Evolutionary conservation across 1,140 invertebrate species (phyloP).

Genomic region (Portunus trituberculatus): DNA sequence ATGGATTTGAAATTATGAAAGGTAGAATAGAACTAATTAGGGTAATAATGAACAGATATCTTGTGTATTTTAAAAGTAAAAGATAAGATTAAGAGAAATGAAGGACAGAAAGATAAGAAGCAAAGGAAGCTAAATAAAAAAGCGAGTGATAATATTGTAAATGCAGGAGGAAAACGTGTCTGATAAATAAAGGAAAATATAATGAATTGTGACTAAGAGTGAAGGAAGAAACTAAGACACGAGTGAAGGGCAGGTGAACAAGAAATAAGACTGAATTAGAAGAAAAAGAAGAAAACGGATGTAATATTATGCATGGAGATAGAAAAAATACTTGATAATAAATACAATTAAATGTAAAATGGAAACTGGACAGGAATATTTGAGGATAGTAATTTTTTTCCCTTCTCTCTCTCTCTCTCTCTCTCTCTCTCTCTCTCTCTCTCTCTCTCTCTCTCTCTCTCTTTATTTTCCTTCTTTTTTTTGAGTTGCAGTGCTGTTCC

Average conservation of each 20-base stretch:
- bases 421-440: constrained; percentile 35
- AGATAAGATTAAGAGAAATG: too few species aligned
- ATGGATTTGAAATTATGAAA: too few species aligned
- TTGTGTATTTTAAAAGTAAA: too few species aligned
- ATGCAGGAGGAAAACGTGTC: too few species aligned
- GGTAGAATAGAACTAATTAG: too few species aligned
- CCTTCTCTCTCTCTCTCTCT: constrained; percentile 15
- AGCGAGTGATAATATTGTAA: background rate
- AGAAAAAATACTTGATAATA: background rate
- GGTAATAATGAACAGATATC: too few species aligned
- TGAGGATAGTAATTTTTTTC: too few species aligned
- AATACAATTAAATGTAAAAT: background rate
- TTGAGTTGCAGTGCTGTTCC: too few species aligned
- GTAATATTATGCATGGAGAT: background rate
- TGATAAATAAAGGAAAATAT: background rate
- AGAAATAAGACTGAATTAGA: background rate
- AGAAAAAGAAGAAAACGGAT: background rate
- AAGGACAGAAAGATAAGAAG: background rate
- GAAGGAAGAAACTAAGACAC: too few species aligned
- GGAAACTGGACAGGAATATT: background rate
- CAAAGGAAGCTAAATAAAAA: background rate
- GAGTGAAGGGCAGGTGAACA: too few species aligned
- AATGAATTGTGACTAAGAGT: background rate
- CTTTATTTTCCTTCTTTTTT: constrained; percentile 15
- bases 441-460: constrained; percentile 36